phyloP scores from a whole-genome alignment of 2,888 invertebrate genomes.

The Phengaris arion region DNA sequence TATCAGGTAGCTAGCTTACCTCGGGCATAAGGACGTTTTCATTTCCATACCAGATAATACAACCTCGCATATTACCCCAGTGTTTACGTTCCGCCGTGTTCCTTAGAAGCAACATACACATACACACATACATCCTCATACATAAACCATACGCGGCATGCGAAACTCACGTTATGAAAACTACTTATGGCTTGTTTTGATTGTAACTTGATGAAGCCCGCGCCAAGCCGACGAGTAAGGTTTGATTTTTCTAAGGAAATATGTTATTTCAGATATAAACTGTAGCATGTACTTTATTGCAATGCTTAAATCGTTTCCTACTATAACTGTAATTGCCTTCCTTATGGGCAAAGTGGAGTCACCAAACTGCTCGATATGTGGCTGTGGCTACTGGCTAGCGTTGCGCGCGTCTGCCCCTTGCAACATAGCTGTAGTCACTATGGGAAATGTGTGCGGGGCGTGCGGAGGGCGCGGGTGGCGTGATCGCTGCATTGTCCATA shows the following conservation, averaged over 20 bases:
- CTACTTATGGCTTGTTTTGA: slow-evolving; percentile 3
- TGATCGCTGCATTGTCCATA: too few relatives aligned
- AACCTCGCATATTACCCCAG: slow-evolving; percentile 23
- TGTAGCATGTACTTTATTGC: too few relatives aligned
- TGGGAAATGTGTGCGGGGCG: too few relatives aligned
- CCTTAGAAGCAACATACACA: slow-evolving; percentile 18
- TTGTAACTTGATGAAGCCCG: not conserved
- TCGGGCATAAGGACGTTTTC: slow-evolving; percentile 37
- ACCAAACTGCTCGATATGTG: too few relatives aligned
- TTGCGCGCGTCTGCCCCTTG: too few relatives aligned
- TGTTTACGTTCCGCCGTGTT: slow-evolving; percentile 10
- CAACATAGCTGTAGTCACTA: too few relatives aligned
- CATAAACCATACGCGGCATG: slow-evolving; percentile 8
- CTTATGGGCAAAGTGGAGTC: too few relatives aligned
- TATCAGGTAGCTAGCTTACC: slow-evolving; percentile 35
- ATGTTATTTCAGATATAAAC: too few relatives aligned
- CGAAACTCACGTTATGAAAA: not conserved
- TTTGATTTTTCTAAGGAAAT: not conserved
- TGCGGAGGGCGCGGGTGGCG: too few relatives aligned
- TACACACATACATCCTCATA: not conserved
- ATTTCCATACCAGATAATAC: slow-evolving; percentile 39
- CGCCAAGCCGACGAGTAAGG: not conserved
- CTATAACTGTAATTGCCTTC: too few relatives aligned
- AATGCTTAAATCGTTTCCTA: too few relatives aligned
- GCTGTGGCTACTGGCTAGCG: too few relatives aligned